Base-by-base conservation (phyloP, 2,888 invertebrate species). In the Augochlorella aurata region DNA sequence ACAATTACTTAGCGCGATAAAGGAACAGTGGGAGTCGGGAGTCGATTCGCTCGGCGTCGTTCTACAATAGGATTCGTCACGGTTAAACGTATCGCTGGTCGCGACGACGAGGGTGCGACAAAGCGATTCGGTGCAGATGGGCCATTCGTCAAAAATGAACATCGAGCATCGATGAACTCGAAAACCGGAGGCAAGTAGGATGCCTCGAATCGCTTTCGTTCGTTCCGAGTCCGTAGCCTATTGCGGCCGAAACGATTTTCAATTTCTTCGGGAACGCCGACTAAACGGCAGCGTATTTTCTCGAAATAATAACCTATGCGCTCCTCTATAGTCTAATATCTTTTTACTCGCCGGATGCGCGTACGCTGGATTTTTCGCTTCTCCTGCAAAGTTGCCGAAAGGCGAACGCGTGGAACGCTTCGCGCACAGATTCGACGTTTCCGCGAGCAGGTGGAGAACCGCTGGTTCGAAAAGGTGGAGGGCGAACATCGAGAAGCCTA, bases 1-100 rank as follows among this genome's bases (percentile, higher is more conserved):
- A 93, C 93, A 93, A 93, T 93, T 93, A 93, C 92, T 93, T 93
- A 93, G 90, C 80, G 63, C 88, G 89, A 93, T 92, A 90, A 91
- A 90, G 72, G 85, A 84, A 77, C 76, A 81, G 81, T 84, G 81
- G 86, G 85, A 88, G 91, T 38, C 38, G 38, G 5, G 85, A 88
- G 91, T 89, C 90, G 88, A 92, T 92, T 91, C 90, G 84, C 84
- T 73, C 77, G 50, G 52, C 68, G 72, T 77, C 77, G 75, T 54
- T 54, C 29, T 50, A 67, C 82, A 78, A 78, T 85, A 81, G 84
- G 82, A 82, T 83, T n/a, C 86, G 87, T 89, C 85, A 88, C 77
- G 79, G 86, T 77, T 83, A 66, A 85, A 83, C 81, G 78, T 77
- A 76, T 74, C 61, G 74, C 73, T 73, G 67, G 58, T 77, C 47